Percentiles rank a stretch among this genome's conserved stretches.
Evolutionary conservation across 2,888 invertebrate genomes (phyloP).

Genomic region (Synergus umbraculus): DNA sequence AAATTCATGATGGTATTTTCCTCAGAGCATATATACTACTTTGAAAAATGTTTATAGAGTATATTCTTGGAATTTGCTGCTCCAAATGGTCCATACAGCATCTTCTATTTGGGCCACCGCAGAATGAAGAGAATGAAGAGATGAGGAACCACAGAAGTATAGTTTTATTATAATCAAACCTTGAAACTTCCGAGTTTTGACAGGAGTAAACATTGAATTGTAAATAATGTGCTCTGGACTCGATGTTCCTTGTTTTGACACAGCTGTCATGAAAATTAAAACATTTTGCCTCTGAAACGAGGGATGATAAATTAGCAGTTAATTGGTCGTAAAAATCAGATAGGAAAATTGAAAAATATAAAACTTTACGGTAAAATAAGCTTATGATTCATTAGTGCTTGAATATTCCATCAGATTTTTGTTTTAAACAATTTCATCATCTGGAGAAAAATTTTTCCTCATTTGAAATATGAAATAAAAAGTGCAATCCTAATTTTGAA

Average conservation of each 20-base stretch:
- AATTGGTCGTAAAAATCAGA: neutral
- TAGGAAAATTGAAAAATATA: neutral
- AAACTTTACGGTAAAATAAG: too few species aligned
- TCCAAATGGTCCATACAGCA: neutral
- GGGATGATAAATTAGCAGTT: neutral
- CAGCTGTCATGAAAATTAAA: slow-evolving; percentile 7
- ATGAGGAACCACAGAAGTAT: slow-evolving; percentile 4
- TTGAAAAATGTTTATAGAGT: slow-evolving; percentile 15
- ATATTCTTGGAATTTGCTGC: neutral
- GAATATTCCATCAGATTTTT: too few species aligned
- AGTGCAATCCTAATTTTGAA: too few species aligned
- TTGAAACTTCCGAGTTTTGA: slow-evolving; percentile 30
- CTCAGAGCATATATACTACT: neutral
- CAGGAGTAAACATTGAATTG: neutral
- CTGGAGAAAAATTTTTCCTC: too few species aligned
- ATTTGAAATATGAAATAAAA: too few species aligned
- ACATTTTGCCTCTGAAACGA: neutral
- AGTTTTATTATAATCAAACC: slow-evolving; percentile 35
- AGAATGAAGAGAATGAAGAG: neutral
- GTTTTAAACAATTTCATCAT: too few species aligned
- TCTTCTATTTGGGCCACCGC: neutral
- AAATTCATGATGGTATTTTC: neutral
- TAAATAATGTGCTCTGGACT: slow-evolving; percentile 22
- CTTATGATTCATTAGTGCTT: too few species aligned
- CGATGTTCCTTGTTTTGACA: slow-evolving; percentile 10